Evolutionary conservation across 2,113 vertebrate species (phyloP), one percentile per base, ranked within the genome.

Genomic region (Sander lucioperca): DNA sequence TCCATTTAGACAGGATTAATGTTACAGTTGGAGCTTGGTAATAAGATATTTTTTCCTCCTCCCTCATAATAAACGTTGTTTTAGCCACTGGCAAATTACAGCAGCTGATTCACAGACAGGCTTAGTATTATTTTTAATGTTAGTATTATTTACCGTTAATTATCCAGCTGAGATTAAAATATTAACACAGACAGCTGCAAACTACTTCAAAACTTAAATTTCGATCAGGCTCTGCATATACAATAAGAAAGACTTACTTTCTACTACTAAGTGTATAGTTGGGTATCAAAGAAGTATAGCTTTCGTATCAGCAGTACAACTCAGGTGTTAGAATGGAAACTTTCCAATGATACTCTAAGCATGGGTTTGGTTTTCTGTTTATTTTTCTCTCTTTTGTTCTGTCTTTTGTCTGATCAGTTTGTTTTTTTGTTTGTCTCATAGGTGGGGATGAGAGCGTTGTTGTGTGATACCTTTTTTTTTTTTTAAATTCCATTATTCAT

Each of bases 371-470:
- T 88, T 83, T 74, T 91, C 15, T 86, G 70, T 86, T 72, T 27
- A 18, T 67, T 63, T 78, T 89, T 86, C 25, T 86, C 45, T 75
- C 15, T 63, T 87, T 66, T 86, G 68, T 87, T 82, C 45, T 86
- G 75, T 89, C 63, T 39, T 87, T 86, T 92, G 91, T 94, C 88
- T 94, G 87, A 93, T 93, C 66, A 56, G 86, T 87, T 86, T 92
- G 80, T 91, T 88, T 93, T 53, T 90, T 88, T 91, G 86, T 94
- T 93, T 94, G 93, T 91, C 90, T 91, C 90, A 78, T 93, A 93
- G 93, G 93, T 95, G 91, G 91, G 93, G 93, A 93, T 91, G 91
- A 90, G 91, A 91, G 75, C 82, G 12, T 87, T 95, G 74, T 91
- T 80, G 86, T 90, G 82, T 95, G 91, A 93, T 82, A 57, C 74